phyloP scores from a whole-genome alignment of 2,888 invertebrate species.

The Hirtodrosophila duncani region DNA sequence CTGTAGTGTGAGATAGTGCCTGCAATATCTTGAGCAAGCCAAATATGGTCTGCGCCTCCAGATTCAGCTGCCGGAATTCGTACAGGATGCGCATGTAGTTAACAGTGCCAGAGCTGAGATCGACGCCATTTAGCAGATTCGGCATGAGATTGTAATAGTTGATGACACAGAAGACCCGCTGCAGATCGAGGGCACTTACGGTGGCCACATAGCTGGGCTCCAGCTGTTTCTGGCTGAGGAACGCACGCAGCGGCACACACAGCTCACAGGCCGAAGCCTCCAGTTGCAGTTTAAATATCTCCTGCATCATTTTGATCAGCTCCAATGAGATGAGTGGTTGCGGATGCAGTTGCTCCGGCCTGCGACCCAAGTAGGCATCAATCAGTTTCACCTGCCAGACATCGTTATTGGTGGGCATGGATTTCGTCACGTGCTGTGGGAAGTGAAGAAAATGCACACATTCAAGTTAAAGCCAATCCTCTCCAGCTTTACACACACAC shows the following conservation, averaged over 20 bases:
- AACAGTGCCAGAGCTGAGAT: conserved; percentile 56
- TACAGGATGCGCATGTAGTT: conserved; percentile 74
- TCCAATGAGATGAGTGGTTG: conserved; percentile 74
- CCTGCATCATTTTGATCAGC: conserved; percentile 72
- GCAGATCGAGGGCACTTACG: conserved; percentile 55
- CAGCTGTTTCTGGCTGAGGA: conserved; percentile 58
- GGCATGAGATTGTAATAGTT: conserved; percentile 74
- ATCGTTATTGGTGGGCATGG: conserved; percentile 75
- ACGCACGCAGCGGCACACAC: conserved; percentile 65
- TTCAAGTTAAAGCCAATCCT: background rate
- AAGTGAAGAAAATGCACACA: background rate
- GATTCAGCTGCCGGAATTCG: conserved; percentile 72
- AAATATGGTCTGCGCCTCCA: conserved; percentile 69
- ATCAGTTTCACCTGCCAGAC: conserved; percentile 88
- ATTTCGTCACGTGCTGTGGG: conserved; percentile 58
- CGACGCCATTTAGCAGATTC: conserved; percentile 71
- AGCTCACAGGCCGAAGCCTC: conserved; percentile 57
- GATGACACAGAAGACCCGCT: conserved; percentile 69
- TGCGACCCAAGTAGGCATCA: conserved; percentile 79
- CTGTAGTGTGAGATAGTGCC: conserved; percentile 29
- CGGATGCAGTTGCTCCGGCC: conserved; percentile 45
- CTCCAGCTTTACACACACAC: conserved; percentile 23
- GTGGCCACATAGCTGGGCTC: conserved; percentile 59
- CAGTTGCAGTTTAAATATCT: conserved; percentile 66
- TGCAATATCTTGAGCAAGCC: conserved; percentile 72